Percentiles rank a stretch among this genome's conserved stretches.
Evolutionary conservation across 2,888 invertebrate species (phyloP).

Genomic region (Nemotelus nigrinus): DNA sequence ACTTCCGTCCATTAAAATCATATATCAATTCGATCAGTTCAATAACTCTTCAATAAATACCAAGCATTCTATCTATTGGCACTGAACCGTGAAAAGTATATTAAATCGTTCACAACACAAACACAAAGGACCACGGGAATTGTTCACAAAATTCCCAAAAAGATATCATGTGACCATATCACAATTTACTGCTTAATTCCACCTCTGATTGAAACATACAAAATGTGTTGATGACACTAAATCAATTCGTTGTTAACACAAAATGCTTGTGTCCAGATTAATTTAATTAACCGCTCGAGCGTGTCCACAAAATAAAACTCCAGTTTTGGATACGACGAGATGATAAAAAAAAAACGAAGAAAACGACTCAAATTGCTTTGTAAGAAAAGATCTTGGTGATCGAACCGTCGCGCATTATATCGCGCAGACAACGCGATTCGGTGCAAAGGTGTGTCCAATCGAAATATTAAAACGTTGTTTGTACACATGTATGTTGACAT

Average conservation of each 20-base stretch:
- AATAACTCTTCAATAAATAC: no score
- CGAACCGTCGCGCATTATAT: constrained; percentile 9
- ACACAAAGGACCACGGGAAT: neutral
- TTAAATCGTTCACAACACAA: no score
- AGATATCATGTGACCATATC: constrained; percentile 42
- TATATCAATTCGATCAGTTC: no score
- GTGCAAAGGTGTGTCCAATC: constrained; percentile 40
- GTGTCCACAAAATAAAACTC: constrained; percentile 44
- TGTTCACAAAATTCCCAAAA: neutral
- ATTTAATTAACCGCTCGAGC: constrained; percentile 51
- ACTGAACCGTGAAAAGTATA: no score
- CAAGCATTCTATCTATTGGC: no score
- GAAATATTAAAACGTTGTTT: constrained; percentile 39
- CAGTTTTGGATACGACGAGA: neutral
- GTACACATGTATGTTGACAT: constrained; percentile 47
- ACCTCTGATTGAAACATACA: constrained; percentile 51
- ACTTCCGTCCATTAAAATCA: no score
- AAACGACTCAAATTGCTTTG: constrained; percentile 34
- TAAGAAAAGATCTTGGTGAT: constrained; percentile 16
- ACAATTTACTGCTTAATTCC: constrained; percentile 54
- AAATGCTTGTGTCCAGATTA: constrained; percentile 51
- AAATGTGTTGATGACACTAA: constrained; percentile 53
- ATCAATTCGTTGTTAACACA: constrained; percentile 52
- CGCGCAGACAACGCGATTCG: constrained; percentile 14
- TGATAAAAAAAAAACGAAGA: constrained; percentile 1